phyloP scores from a whole-genome alignment of 92 coral and sea anemone species.

The Parazoanthus swiftii region DNA sequence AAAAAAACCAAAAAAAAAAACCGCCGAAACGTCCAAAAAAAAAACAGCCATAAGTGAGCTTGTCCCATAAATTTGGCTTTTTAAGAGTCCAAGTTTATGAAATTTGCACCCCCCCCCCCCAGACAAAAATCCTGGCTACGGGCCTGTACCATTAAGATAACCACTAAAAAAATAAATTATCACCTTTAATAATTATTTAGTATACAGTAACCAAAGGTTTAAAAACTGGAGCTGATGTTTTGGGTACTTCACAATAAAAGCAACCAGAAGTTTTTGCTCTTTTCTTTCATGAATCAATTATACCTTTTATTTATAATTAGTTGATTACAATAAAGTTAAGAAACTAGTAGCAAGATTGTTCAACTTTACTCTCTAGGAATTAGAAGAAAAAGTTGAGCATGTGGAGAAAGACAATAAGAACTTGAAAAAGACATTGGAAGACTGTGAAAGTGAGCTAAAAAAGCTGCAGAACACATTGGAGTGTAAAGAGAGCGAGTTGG shows the following conservation, averaged over 20 bases:
- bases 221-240: neutral
- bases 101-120: too few relatives aligned
- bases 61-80: too few relatives aligned
- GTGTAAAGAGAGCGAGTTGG: conserved; percentile 70
- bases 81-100: too few relatives aligned
- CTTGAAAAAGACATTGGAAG: conserved; percentile 60
- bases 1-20: too few relatives aligned
- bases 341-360: neutral
- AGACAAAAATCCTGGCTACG: too few relatives aligned
- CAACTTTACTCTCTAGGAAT: conserved; percentile 51
- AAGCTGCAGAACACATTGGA: conserved; percentile 52
- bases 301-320: neutral
- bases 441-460: conserved; percentile 62
- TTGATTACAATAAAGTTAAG: neutral
- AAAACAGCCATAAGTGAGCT: too few relatives aligned
- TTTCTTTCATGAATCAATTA: neutral
- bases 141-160: too few relatives aligned
- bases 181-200: too few relatives aligned
- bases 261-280: neutral
- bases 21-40: too few relatives aligned
- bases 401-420: conserved; percentile 62
- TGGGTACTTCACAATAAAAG: neutral
- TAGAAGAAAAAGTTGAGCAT: conserved; percentile 48
- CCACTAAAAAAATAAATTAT: too few relatives aligned
- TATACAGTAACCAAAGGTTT: too few relatives aligned